Percentiles rank a stretch among this genome's conserved stretches.
Evolutionary conservation across 1,140 invertebrate genomes (phyloP).

Genomic region (Globodera rostochiensis): DNA sequence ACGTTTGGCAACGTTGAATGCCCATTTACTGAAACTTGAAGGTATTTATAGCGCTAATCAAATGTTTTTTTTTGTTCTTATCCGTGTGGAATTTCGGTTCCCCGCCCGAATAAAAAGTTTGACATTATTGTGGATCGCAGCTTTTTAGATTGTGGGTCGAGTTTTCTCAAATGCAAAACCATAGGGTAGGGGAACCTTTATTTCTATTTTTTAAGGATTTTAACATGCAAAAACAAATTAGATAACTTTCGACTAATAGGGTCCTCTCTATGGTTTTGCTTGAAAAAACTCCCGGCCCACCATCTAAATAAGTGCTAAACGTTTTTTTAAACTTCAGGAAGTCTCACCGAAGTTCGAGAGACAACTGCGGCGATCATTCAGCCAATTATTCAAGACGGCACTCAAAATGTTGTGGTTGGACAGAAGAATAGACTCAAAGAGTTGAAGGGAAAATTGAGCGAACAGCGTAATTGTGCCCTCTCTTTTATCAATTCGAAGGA

Average conservation of each 20-base stretch:
- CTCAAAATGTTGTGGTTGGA: constrained; percentile 24
- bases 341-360: constrained; percentile 20
- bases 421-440: constrained; percentile 35
- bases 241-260: too few relatives aligned
- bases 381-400: constrained; percentile 32
- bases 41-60: constrained; percentile 10
- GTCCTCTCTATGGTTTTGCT: too few relatives aligned
- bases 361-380: constrained; percentile 25
- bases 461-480: constrained; percentile 34
- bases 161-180: too few relatives aligned
- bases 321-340: constrained; percentile 28
- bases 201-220: too few relatives aligned
- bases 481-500: constrained; percentile 43
- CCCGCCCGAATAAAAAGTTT: too few relatives aligned
- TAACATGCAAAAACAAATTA: too few relatives aligned
- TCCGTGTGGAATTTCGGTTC: neutral
- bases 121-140: too few relatives aligned
- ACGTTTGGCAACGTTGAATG: constrained; percentile 35
- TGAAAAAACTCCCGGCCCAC: too few relatives aligned
- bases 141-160: too few relatives aligned
- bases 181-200: too few relatives aligned
- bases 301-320: constrained; percentile 1
- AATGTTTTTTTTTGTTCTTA: neutral
- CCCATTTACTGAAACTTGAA: constrained; percentile 38
- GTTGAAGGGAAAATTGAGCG: constrained; percentile 19